These are phyloP conservation scores for Tineola bisselliella DNA, from an alignment of 2,888 invertebrate genomes.

Conservation along the genomic window DNA sequence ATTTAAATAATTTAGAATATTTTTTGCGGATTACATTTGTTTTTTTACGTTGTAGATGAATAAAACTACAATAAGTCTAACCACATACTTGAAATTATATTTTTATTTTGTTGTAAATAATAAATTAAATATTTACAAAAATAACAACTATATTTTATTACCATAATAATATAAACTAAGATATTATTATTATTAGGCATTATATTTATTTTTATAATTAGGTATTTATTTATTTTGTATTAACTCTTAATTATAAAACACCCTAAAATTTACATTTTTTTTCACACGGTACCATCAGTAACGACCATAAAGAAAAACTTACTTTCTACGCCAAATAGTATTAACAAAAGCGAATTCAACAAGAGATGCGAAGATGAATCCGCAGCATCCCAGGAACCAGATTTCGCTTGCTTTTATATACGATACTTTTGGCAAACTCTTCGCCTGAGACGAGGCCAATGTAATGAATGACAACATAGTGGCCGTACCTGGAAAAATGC, in stretches of 20 bases:
- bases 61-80: no score
- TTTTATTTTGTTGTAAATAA: no score
- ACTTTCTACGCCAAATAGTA: conserved; percentile 87
- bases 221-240: no score
- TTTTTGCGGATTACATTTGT: neutral
- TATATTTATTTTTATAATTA: no score
- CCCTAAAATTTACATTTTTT: neutral
- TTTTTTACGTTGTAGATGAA: no score
- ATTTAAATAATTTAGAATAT: no score
- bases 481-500: conserved; percentile 72
- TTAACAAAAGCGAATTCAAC: conserved; percentile 91
- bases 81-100: no score
- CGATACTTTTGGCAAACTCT: conserved; percentile 87
- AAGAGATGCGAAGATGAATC: conserved; percentile 85
- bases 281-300: neutral
- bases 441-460: conserved; percentile 83
- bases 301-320: conserved; percentile 39
- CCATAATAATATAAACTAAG: no score
- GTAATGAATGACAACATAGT: conserved; percentile 91
- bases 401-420: conserved; percentile 91
- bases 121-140: no score
- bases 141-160: no score
- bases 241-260: no score
- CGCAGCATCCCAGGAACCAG: conserved; percentile 87
- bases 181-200: no score